Percentiles rank a stretch among this genome's conserved stretches.
Conservation (phyloP, 2,797 vertebrate species). For the Melanotaenia trifasciata region DNA sequence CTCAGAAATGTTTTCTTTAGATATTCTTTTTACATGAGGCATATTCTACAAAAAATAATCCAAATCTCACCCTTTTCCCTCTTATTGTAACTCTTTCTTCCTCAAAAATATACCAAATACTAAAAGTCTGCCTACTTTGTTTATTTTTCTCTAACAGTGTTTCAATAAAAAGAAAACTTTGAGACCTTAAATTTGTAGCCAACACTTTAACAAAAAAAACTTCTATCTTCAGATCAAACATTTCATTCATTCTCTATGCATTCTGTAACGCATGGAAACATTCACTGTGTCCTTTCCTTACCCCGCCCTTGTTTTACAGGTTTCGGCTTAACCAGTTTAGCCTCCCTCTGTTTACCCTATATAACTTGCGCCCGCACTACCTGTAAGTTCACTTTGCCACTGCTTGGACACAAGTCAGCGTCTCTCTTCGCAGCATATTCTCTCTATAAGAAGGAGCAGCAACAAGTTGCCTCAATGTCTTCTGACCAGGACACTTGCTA, state of each 20-base stretch:
- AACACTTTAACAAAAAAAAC: constrained; percentile 12
- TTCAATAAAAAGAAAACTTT: too few relatives aligned
- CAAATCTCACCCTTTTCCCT: neutral
- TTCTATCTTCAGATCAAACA: constrained; percentile 53
- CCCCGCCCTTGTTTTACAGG: constrained; percentile 82
- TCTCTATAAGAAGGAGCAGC: constrained; percentile 8
- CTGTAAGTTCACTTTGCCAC: constrained; percentile 76
- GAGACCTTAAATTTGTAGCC: neutral
- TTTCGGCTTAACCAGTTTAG: constrained; percentile 89
- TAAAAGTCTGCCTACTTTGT: neutral
- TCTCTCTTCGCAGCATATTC: constrained; percentile 4
- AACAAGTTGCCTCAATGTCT: constrained; percentile 68
- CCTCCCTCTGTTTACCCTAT: constrained; percentile 85
- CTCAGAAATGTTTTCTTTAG: neutral
- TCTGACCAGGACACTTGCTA: constrained; percentile 80
- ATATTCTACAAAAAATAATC: neutral
- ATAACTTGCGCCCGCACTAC: constrained; percentile 68
- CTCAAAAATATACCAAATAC: neutral
- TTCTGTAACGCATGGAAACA: constrained; percentile 52
- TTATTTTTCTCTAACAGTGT: neutral
- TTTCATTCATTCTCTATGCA: constrained; percentile 68
- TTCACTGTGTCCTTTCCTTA: constrained; percentile 67
- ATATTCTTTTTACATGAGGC: neutral
- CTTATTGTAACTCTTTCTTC: neutral
- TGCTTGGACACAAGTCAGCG: constrained; percentile 50